A percentile compares a stretch with the other conserved stretches of the same genome.
phyloP scores from a whole-genome alignment of 37 sponge, comb jelly and placozoan species.

The Haliclona indistincta region DNA sequence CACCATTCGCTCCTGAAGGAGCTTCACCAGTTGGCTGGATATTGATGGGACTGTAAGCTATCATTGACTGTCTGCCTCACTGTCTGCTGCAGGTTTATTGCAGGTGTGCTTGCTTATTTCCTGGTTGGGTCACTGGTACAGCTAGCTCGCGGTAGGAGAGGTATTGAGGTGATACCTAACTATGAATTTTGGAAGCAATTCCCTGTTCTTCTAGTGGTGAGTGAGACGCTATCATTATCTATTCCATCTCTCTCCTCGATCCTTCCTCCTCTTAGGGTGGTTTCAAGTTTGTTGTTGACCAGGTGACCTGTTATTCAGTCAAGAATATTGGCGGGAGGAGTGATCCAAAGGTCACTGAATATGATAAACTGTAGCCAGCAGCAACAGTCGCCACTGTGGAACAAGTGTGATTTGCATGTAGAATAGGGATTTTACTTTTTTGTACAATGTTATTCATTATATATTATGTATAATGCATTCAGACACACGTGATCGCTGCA shows the following conservation, averaged over 20 bases:
- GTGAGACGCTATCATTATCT: background rate
- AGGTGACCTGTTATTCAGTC: background rate
- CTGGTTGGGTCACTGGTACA: constrained; percentile 26
- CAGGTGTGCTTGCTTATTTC: constrained; percentile 24
- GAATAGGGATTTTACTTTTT: no score
- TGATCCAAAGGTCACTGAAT: no score
- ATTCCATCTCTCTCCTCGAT: background rate
- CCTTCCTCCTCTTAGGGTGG: background rate
- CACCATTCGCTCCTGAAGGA: background rate
- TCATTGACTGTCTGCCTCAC: background rate
- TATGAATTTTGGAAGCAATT: constrained; percentile 56
- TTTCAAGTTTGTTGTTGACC: background rate
- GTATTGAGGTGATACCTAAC: constrained; percentile 41
- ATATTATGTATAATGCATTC: background rate
- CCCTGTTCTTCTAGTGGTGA: constrained; percentile 32
- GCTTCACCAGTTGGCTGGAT: constrained; percentile 41
- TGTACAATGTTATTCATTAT: background rate
- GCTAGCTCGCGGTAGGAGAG: constrained; percentile 21
- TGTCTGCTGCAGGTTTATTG: constrained; percentile 10
- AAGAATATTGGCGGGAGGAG: background rate
- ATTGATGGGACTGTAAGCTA: constrained; percentile 48
- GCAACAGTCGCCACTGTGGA: no score
- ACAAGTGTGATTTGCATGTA: no score
- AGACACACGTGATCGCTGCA: constrained; percentile 1
- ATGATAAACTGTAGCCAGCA: no score